These are phyloP conservation scores for Trichonephila clavata DNA, from an alignment of 1,140 invertebrate genomes.

Conservation along the genomic window DNA sequence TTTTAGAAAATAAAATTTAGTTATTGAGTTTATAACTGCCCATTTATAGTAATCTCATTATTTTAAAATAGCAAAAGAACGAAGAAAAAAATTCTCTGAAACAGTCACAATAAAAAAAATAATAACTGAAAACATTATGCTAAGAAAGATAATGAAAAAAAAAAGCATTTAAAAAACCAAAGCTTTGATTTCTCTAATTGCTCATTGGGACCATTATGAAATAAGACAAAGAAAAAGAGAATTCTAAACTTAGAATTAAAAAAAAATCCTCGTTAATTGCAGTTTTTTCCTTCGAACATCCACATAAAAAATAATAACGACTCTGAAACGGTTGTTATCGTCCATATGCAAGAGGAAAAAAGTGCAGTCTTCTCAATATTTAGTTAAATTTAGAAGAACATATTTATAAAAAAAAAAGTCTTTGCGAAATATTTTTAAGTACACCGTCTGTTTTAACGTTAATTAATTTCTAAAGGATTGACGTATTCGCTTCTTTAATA, in stretches of 20 bases:
- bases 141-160: neutral
- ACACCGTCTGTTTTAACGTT: constrained; percentile 58
- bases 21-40: constrained; percentile 10
- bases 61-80: neutral
- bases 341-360: neutral
- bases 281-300: neutral
- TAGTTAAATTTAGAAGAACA: constrained; percentile 6
- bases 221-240: neutral
- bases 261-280: constrained; percentile 40
- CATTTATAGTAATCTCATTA: neutral
- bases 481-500: constrained; percentile 32
- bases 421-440: constrained; percentile 31
- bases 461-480: constrained; percentile 69
- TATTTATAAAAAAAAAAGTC: constrained; percentile 6
- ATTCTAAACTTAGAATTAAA: neutral
- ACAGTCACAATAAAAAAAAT: neutral
- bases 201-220: constrained; percentile 3
- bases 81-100: neutral
- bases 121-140: neutral
- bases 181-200: constrained; percentile 55
- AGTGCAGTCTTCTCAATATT: neutral
- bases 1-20: neutral
- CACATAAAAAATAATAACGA: constrained; percentile 32
- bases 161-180: neutral
- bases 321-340: constrained; percentile 50